These are phyloP conservation scores for Gastracanthus pulcherrimus DNA, from an alignment of 2,888 invertebrate species.

Conservation along the genomic window DNA sequence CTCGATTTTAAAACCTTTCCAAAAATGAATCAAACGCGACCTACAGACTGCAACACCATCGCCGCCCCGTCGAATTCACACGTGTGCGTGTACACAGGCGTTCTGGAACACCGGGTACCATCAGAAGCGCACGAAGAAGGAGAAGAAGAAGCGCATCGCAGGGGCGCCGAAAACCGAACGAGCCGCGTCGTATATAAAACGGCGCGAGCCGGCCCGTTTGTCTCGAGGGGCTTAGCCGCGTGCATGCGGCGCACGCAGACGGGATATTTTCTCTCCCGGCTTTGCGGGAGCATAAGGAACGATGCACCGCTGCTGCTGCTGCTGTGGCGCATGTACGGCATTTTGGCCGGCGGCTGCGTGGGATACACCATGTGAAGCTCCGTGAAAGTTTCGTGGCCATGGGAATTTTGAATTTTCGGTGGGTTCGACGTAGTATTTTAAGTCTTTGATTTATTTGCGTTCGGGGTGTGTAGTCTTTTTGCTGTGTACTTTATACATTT, in stretches of 20 bases:
- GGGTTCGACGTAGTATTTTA: too few relatives aligned
- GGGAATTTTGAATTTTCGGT: too few relatives aligned
- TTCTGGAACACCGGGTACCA: background rate
- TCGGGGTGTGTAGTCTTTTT: too few relatives aligned
- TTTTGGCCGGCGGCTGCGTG: background rate
- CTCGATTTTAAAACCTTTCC: too few relatives aligned
- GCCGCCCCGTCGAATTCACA: background rate
- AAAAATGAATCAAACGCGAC: too few relatives aligned
- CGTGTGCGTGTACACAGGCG: background rate
- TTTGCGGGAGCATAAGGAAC: background rate
- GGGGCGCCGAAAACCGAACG: background rate
- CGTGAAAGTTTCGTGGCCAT: background rate
- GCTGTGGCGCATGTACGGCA: too few relatives aligned
- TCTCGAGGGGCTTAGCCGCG: too few relatives aligned
- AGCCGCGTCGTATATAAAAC: background rate
- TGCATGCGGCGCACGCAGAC: background rate
- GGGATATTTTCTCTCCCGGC: slow-evolving; percentile 1
- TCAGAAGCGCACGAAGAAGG: background rate
- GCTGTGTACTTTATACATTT: too few relatives aligned
- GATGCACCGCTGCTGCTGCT: background rate
- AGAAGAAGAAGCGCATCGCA: background rate
- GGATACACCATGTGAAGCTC: background rate
- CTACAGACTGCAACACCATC: too few relatives aligned
- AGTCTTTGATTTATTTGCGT: too few relatives aligned
- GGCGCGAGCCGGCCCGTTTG: background rate